A percentile compares a stretch with the other conserved stretches of the same genome.
Conservation (phyloP, 2,797 vertebrate genomes). For the Labeo calbasu region DNA sequence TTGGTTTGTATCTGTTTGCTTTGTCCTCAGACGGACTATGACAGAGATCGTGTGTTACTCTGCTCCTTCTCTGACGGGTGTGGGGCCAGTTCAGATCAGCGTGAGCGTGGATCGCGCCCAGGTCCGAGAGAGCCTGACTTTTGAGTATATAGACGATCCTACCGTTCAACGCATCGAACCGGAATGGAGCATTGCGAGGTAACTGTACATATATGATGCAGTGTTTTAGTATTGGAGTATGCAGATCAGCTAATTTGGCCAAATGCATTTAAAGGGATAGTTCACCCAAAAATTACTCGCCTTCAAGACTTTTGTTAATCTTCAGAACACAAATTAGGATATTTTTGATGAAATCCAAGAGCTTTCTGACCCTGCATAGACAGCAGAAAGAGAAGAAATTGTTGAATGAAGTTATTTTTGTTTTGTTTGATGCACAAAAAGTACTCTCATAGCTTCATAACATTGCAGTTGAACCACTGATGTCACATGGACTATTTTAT, state of each 20-base stretch:
- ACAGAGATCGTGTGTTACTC: slow-evolving; percentile 93
- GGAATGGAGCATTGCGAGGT: slow-evolving; percentile 98
- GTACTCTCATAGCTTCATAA: too few species aligned
- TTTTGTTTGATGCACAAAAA: too few species aligned
- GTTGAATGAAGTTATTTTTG: too few species aligned
- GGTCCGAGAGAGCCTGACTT: slow-evolving; percentile 86
- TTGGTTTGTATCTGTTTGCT: slow-evolving; percentile 17
- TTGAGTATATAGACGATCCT: slow-evolving; percentile 96
- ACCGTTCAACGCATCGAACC: slow-evolving; percentile 93
- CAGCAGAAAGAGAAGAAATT: too few species aligned
- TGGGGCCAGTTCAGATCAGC: slow-evolving; percentile 86
- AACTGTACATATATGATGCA: slow-evolving; percentile 11
- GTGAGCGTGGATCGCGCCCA: slow-evolving; percentile 92
- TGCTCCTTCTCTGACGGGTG: slow-evolving; percentile 85
- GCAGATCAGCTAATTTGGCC: background rate
- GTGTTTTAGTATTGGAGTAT: background rate
- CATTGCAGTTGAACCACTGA: too few species aligned
- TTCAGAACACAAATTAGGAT: too few species aligned
- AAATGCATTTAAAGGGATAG: background rate
- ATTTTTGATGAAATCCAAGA: too few species aligned
- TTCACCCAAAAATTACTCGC: too few species aligned
- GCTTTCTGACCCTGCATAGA: too few species aligned
- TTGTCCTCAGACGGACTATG: slow-evolving; percentile 82
- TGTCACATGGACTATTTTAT: too few species aligned
- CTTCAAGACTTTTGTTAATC: too few species aligned